These are phyloP conservation scores for Colostygia pectinataria DNA, from an alignment of 2,888 invertebrate species.

Conservation along the genomic window DNA sequence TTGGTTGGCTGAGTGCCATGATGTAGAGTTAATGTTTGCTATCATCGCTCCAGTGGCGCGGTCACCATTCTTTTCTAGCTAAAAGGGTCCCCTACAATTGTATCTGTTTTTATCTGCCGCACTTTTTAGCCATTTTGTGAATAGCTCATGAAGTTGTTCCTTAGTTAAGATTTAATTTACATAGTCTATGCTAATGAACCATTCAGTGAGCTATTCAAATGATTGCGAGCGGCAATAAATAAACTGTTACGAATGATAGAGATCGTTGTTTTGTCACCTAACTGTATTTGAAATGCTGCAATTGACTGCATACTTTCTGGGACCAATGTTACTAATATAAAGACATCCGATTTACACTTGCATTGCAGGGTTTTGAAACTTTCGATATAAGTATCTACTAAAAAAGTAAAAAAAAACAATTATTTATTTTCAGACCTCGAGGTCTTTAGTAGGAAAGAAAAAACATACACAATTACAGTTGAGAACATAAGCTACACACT, in stretches of 20 bases:
- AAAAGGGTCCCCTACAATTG: conserved; percentile 5
- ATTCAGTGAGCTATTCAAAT: neutral
- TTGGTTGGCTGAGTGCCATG: conserved; percentile 3
- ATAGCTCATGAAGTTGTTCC: conserved; percentile 10
- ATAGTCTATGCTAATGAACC: conserved; percentile 3
- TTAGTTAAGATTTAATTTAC: neutral
- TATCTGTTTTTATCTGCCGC: neutral
- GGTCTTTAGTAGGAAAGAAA: no score
- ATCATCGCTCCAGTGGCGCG: neutral
- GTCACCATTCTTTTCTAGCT: neutral
- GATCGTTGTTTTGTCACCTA: no score
- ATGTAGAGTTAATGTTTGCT: conserved; percentile 3
- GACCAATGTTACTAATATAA: no score
- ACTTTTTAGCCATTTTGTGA: neutral
- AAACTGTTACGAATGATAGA: no score
- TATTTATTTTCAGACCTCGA: no score
- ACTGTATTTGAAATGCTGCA: neutral
- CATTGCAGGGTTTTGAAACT: no score
- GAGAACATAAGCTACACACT: no score
- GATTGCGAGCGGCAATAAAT: neutral
- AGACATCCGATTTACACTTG: no score
- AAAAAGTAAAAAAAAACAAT: no score
- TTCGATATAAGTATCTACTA: no score
- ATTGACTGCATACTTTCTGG: neutral
- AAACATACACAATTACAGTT: no score